Evolutionary conservation across 2,113 vertebrate genomes (phyloP).

Genomic region (Turdus rufiventris): DNA sequence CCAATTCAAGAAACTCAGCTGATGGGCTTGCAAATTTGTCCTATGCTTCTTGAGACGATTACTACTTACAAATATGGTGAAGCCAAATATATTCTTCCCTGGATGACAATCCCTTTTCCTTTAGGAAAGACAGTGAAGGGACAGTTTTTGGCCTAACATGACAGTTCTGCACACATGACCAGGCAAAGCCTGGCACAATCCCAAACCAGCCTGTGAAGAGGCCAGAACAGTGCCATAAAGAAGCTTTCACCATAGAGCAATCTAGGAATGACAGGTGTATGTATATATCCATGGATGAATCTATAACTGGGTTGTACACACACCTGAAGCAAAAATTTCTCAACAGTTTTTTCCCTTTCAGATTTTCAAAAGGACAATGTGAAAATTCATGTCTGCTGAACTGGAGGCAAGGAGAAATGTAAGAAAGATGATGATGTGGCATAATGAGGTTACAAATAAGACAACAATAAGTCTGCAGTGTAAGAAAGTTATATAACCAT

Average conservation of each 20-base stretch:
- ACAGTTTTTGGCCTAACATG: background rate
- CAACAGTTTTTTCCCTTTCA: background rate
- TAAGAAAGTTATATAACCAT: background rate
- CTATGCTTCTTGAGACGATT: background rate
- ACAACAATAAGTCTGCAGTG: background rate
- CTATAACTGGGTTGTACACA: background rate
- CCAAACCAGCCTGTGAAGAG: background rate
- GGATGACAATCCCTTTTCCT: background rate
- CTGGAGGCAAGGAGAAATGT: background rate
- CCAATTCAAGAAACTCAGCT: background rate
- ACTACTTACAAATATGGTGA: background rate
- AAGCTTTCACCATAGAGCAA: background rate
- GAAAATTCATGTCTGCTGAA: background rate
- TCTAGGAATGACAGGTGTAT: background rate
- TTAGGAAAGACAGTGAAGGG: rapidly evolving
- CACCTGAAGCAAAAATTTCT: background rate
- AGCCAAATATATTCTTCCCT: background rate
- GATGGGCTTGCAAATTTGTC: background rate
- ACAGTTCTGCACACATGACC: background rate
- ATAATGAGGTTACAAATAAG: conserved; percentile 15
- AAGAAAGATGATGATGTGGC: background rate
- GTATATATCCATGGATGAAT: background rate
- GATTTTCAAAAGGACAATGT: background rate
- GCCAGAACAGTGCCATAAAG: background rate
- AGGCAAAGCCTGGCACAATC: background rate